Conservation (phyloP, 2,888 invertebrate genomes). For the Theodoxus fluviatilis region DNA sequence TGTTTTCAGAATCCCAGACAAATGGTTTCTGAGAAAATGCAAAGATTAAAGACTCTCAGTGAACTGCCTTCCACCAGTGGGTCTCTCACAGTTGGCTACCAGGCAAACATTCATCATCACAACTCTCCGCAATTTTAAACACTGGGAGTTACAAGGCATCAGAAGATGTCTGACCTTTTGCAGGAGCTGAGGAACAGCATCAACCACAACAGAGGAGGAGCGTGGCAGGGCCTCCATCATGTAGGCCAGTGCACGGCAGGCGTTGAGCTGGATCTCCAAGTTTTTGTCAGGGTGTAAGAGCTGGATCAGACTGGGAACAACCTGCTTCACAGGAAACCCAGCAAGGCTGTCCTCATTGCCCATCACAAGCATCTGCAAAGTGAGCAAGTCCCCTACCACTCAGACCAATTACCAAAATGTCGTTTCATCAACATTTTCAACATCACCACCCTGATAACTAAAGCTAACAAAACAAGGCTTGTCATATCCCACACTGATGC, state of each 20-base stretch:
- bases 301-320: conserved; percentile 91
- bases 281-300: conserved; percentile 96
- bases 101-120: neutral
- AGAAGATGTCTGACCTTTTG: conserved; percentile 72
- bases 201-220: conserved; percentile 89
- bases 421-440: no score
- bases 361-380: conserved; percentile 85
- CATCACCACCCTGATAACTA: no score
- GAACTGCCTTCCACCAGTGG: no score
- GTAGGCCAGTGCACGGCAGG: conserved; percentile 96
- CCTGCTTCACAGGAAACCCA: conserved; percentile 97
- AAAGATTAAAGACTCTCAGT: no score
- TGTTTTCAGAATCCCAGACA: no score
- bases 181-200: conserved; percentile 95
- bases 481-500: no score
- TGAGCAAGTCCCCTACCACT: no score
- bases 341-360: conserved; percentile 98
- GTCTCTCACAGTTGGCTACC: no score
- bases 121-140: neutral
- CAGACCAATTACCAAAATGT: no score
- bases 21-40: no score
- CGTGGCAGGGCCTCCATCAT: conserved; percentile 99
- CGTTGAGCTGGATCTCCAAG: conserved; percentile 99
- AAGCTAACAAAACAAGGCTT: conserved; percentile 1
- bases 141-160: neutral